Evolutionary conservation across 1,140 invertebrate species (phyloP).

Genomic region (Heliconius hermathena): DNA sequence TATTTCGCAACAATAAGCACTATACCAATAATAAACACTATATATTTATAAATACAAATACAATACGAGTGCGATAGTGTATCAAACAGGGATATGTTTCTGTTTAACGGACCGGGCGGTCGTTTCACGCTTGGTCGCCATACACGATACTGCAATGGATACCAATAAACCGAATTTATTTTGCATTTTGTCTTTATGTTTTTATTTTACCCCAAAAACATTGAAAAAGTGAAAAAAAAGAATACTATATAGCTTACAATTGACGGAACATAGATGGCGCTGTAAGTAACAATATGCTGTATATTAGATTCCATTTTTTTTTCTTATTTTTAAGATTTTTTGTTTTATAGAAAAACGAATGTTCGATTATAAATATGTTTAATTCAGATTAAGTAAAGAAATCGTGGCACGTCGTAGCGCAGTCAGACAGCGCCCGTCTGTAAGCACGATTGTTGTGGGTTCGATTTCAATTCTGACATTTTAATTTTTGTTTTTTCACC

Average conservation of each 20-base stretch:
- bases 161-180: conserved; percentile 36
- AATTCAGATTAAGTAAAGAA: too few species aligned
- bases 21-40: too few species aligned
- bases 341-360: too few species aligned
- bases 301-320: neutral
- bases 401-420: too few species aligned
- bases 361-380: too few species aligned
- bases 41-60: conserved; percentile 43
- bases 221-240: neutral
- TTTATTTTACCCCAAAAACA: conserved; percentile 24
- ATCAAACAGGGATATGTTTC: conserved; percentile 61
- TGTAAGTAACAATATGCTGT: conserved; percentile 36
- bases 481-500: too few species aligned
- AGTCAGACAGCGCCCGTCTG: too few species aligned
- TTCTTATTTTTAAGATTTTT: too few species aligned
- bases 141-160: conserved; percentile 43
- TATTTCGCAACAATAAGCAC: conserved; percentile 16
- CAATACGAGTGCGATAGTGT: conserved; percentile 43
- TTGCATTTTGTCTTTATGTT: conserved; percentile 30
- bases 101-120: conserved; percentile 58
- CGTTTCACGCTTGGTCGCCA: conserved; percentile 62
- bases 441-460: too few species aligned
- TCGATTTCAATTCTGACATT: too few species aligned
- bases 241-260: neutral
- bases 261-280: conserved; percentile 51